phyloP scores from a whole-genome alignment of 1,140 invertebrate species.

The Lepidotrigona ventralis region DNA sequence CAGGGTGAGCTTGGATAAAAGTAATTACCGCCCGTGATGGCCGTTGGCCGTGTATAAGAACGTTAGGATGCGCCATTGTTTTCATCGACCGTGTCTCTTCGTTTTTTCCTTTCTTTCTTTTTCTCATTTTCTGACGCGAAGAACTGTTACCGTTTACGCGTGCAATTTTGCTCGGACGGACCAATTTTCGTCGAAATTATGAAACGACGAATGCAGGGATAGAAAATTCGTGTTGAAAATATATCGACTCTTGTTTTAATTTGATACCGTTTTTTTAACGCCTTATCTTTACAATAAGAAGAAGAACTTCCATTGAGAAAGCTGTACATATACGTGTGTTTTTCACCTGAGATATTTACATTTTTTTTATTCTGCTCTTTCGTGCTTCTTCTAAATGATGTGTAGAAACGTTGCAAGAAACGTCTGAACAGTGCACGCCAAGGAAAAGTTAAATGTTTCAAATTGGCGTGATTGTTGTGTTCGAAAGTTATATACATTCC shows the following conservation, averaged over 20 bases:
- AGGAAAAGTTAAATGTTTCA: not conserved
- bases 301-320: too few relatives aligned
- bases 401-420: too few relatives aligned
- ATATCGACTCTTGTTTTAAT: too few relatives aligned
- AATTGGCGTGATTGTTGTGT: not conserved
- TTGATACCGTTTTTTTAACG: too few relatives aligned
- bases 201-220: not conserved
- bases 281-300: too few relatives aligned
- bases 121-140: not conserved
- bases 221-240: not conserved
- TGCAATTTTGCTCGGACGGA: not conserved
- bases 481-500: not conserved
- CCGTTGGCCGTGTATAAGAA: not conserved
- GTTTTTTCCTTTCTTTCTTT: not conserved
- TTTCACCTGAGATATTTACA: too few relatives aligned
- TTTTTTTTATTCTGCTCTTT: too few relatives aligned
- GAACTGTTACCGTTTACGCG: not conserved
- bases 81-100: not conserved
- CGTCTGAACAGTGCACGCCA: too few relatives aligned
- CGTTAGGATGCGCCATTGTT: not conserved
- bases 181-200: not conserved
- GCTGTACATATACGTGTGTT: too few relatives aligned
- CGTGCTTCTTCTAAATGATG: too few relatives aligned
- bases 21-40: slow-evolving; percentile 5
- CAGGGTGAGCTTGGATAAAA: slow-evolving; percentile 5